Evolutionary conservation across 1,140 invertebrate species (phyloP).

Genomic region (Ruditapes philippinarum): DNA sequence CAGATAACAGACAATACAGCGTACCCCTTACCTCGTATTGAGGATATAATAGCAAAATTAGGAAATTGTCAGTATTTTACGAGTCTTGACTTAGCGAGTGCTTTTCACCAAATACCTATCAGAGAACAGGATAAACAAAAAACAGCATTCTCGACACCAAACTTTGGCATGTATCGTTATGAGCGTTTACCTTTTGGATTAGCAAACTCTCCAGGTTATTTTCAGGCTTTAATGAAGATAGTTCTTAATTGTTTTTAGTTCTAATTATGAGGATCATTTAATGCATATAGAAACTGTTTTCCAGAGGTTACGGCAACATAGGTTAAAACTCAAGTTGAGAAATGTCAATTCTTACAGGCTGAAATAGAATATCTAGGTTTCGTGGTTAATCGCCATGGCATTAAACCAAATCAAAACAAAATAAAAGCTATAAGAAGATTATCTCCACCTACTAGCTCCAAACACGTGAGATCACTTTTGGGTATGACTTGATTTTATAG

Average conservation of each 20-base stretch:
- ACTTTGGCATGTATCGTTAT: too few relatives aligned
- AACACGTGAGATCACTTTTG: too few relatives aligned
- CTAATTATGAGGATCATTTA: too few relatives aligned
- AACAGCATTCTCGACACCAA: too few relatives aligned
- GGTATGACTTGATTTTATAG: too few relatives aligned
- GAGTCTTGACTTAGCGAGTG: slow-evolving; percentile 16
- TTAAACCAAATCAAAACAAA: slow-evolving; percentile 22
- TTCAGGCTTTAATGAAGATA: slow-evolving; percentile 78
- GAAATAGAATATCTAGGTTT: slow-evolving; percentile 20
- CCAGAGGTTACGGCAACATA: background rate
- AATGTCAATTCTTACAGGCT: slow-evolving; percentile 53
- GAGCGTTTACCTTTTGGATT: slow-evolving; percentile 78
- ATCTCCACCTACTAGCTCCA: background rate
- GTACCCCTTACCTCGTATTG: background rate
- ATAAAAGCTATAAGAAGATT: slow-evolving; percentile 18
- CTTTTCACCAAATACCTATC: slow-evolving; percentile 28
- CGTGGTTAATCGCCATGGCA: background rate
- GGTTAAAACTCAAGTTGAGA: slow-evolving; percentile 53
- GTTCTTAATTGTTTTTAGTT: too few relatives aligned
- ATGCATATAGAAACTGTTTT: slow-evolving; percentile 1
- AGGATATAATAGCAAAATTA: slow-evolving; percentile 20
- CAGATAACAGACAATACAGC: background rate
- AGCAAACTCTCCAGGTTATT: slow-evolving; percentile 69
- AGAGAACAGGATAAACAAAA: too few relatives aligned
- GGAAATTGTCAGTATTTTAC: slow-evolving; percentile 52